Evolutionary conservation across 2,797 vertebrate species (phyloP).

Genomic region (Simalia tracyae): DNA sequence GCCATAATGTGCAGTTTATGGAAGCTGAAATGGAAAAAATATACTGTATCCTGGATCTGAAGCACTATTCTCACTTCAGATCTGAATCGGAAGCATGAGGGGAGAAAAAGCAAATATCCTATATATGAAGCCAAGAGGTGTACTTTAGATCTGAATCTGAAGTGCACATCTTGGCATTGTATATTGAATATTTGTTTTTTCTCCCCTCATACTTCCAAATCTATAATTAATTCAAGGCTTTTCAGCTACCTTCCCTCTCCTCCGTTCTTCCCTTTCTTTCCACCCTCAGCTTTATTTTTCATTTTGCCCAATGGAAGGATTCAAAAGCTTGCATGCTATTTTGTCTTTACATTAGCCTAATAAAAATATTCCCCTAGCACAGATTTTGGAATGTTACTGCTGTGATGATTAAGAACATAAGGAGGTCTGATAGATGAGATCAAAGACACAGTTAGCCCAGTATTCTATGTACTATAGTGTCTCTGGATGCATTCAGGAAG

Average conservation of each 20-base stretch:
- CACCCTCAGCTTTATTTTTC: background rate
- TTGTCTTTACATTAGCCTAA: background rate
- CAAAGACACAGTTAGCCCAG: background rate
- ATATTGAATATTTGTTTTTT: background rate
- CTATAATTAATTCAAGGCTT: background rate
- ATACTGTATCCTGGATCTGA: background rate
- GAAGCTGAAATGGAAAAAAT: background rate
- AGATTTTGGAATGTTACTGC: background rate
- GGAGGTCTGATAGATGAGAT: background rate
- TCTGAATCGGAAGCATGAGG: background rate
- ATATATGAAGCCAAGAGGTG: background rate
- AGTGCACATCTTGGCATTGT: background rate
- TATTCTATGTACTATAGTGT: background rate
- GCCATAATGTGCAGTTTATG: background rate
- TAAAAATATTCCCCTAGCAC: background rate
- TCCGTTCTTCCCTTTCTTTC: background rate
- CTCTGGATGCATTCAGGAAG: background rate
- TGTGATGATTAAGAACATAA: background rate
- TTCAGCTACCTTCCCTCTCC: background rate
- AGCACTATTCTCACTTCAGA: background rate
- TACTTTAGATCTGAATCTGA: background rate
- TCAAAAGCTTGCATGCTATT: background rate
- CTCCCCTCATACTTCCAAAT: background rate
- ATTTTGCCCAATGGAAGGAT: background rate
- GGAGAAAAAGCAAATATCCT: background rate